Evolutionary conservation across 2,113 vertebrate species (phyloP).

Genomic region (Bubo bubo): DNA sequence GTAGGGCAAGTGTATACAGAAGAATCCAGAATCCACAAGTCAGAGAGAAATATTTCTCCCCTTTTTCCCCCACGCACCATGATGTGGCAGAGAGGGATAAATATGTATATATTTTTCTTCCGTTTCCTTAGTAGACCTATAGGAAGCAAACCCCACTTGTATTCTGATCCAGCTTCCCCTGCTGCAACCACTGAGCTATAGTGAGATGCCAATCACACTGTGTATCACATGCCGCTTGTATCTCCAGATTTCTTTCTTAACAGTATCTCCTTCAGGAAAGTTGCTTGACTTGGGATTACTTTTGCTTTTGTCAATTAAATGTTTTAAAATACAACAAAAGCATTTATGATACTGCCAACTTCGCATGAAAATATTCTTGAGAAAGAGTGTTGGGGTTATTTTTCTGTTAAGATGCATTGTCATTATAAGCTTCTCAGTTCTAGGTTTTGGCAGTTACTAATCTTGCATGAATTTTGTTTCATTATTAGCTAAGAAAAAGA

Average conservation of each 20-base stretch:
- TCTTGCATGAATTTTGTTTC: not conserved
- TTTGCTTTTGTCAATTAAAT: not conserved
- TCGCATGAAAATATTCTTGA: not conserved
- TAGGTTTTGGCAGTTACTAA: not conserved
- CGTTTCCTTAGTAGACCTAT: not conserved
- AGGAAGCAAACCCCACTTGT: not conserved
- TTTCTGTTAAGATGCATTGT: not conserved
- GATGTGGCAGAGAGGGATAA: not conserved
- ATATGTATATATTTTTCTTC: not conserved
- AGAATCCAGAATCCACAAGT: not conserved
- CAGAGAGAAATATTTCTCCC: not conserved
- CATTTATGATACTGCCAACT: not conserved
- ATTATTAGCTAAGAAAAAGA: not conserved
- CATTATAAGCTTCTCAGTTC: not conserved
- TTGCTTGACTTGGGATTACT: not conserved
- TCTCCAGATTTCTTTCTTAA: not conserved
- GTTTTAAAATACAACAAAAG: not conserved
- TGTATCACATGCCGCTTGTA: not conserved
- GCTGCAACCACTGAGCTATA: not conserved
- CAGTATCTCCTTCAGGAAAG: not conserved
- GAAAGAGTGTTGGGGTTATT: not conserved
- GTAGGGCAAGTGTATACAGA: not conserved
- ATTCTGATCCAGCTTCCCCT: not conserved
- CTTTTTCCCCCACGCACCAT: accelerated
- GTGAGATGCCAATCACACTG: not conserved